Evolutionary conservation across 2,888 invertebrate genomes (phyloP).

Genomic region (Cistogaster globosa): DNA sequence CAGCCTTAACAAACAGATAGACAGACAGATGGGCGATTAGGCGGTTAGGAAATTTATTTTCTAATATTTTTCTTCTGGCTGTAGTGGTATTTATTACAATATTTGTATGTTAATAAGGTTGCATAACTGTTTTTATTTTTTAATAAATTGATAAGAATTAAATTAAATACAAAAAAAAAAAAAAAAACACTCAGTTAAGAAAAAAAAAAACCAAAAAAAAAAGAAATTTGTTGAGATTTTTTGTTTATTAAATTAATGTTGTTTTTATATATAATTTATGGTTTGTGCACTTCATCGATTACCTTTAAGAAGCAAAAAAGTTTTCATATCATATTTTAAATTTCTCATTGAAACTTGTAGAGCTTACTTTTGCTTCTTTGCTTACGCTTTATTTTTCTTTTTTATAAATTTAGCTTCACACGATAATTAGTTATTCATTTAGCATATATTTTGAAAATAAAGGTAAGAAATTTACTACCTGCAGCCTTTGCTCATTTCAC

Average conservation of each 20-base stretch:
- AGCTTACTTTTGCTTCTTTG: slow-evolving; percentile 30
- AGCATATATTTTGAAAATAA: slow-evolving; percentile 66
- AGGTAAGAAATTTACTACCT: slow-evolving; percentile 40
- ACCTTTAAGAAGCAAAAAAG: slow-evolving; percentile 27
- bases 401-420: slow-evolving; percentile 43
- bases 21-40: background rate
- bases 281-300: slow-evolving; percentile 64
- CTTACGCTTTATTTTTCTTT: background rate
- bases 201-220: slow-evolving; percentile 11
- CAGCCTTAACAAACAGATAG: background rate
- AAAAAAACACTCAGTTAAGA: background rate
- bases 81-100: slow-evolving; percentile 57
- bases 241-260: background rate
- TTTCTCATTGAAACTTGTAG: slow-evolving; percentile 62
- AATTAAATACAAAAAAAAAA: slow-evolving; percentile 19
- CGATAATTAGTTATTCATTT: slow-evolving; percentile 70
- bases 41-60: slow-evolving; percentile 2
- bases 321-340: slow-evolving; percentile 14
- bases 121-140: slow-evolving; percentile 64
- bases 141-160: slow-evolving; percentile 65
- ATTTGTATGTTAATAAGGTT: slow-evolving; percentile 68
- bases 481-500: slow-evolving; percentile 14
- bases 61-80: slow-evolving; percentile 10
- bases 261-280: slow-evolving; percentile 48
- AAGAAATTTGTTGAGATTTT: slow-evolving; percentile 15